Conservation (phyloP, 1,140 invertebrate species). For the Solenopsis invicta region DNA sequence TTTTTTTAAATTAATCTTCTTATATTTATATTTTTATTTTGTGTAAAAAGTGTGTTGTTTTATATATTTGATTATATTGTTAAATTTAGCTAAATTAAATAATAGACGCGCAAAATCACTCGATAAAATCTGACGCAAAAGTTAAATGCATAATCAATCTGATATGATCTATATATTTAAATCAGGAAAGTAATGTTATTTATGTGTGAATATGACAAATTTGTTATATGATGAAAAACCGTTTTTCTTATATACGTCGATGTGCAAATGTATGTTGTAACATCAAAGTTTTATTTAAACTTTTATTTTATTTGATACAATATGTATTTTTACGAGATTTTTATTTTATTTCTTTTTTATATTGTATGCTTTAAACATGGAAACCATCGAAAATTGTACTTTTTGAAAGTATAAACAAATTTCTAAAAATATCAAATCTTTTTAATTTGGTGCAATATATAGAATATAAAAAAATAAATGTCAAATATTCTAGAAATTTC, state of each 20-base stretch:
- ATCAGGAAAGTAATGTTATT: neutral
- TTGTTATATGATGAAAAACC: neutral
- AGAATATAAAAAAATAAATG: no score
- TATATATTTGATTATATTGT: neutral
- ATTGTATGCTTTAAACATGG: neutral
- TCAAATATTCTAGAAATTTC: no score
- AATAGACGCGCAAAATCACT: neutral
- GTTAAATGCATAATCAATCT: neutral
- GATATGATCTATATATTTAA: neutral
- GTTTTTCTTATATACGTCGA: conserved; percentile 6
- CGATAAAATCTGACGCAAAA: neutral
- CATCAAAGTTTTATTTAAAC: neutral
- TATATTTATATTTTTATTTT: neutral
- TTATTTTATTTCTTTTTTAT: conserved; percentile 33
- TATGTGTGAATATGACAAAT: conserved; percentile 11
- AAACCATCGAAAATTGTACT: conserved; percentile 13
- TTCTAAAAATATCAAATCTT: neutral
- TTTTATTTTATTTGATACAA: conserved; percentile 42
- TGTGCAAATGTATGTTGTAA: neutral
- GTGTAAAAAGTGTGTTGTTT: neutral
- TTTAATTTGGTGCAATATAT: neutral
- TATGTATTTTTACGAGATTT: conserved; percentile 19
- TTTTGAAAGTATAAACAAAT: conserved; percentile 30
- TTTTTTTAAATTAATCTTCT: neutral
- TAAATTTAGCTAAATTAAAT: neutral